A percentile compares a stretch with the other conserved stretches of the same genome.
These are phyloP conservation scores for Octopus bimaculoides DNA, from an alignment of 1,140 invertebrate genomes.

Conservation along the genomic window DNA sequence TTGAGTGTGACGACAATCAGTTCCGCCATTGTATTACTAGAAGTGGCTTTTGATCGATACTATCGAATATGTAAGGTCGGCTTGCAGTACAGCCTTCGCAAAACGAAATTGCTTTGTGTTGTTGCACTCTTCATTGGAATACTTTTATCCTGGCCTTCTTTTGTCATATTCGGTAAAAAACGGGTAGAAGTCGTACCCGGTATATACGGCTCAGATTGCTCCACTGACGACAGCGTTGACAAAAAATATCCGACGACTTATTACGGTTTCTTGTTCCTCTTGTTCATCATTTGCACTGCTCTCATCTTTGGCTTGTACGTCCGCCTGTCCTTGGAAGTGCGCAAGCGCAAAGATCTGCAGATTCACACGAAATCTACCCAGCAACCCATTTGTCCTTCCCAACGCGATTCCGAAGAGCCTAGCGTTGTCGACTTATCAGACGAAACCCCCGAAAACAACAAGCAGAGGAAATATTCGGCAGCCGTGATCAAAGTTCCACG, in stretches of 20 bases:
- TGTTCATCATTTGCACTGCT: conserved; percentile 41
- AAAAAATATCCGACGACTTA: conserved; percentile 46
- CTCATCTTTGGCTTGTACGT: conserved; percentile 47
- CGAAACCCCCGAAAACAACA: conserved; percentile 10
- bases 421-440: conserved; percentile 2
- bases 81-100: conserved; percentile 36
- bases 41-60: conserved; percentile 48
- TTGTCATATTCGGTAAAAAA: conserved; percentile 43
- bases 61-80: conserved; percentile 47
- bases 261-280: conserved; percentile 44
- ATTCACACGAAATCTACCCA: conserved; percentile 22
- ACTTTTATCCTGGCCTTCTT: conserved; percentile 43
- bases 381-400: conserved; percentile 16
- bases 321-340: conserved; percentile 43
- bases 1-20: conserved; percentile 48
- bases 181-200: conserved; percentile 31
- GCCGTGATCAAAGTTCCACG: neutral
- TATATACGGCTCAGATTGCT: conserved; percentile 43
- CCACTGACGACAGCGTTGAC: conserved; percentile 44
- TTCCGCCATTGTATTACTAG: conserved; percentile 45
- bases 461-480: neutral
- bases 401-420: conserved; percentile 29
- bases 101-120: conserved; percentile 39
- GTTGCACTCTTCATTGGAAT: conserved; percentile 42
- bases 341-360: conserved; percentile 34